phyloP scores from a whole-genome alignment of 1,140 invertebrate genomes.

The Aleiodes sp. region DNA sequence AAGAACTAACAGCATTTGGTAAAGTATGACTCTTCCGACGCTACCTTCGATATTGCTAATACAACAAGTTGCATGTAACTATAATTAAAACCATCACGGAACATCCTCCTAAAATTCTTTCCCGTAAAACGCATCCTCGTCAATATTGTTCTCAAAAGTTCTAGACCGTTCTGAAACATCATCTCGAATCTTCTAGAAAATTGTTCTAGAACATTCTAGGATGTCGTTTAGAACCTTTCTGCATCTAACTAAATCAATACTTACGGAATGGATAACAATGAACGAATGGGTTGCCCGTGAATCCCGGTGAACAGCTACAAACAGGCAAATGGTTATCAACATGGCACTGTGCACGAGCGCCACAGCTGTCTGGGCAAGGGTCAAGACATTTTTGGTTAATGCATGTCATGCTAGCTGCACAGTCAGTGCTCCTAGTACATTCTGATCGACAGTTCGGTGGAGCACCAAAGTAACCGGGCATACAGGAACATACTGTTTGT shows the following conservation, averaged over 20 bases:
- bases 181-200: too few relatives aligned
- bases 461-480: constrained; percentile 76
- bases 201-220: too few relatives aligned
- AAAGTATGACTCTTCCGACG: too few relatives aligned
- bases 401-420: constrained; percentile 73
- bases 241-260: constrained; percentile 28
- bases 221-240: constrained; percentile 30
- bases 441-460: constrained; percentile 79
- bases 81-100: too few relatives aligned
- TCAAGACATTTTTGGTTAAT: constrained; percentile 77
- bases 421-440: constrained; percentile 76
- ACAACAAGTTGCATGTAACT: neutral
- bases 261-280: constrained; percentile 66
- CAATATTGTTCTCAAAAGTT: too few relatives aligned
- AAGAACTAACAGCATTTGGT: neutral
- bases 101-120: too few relatives aligned
- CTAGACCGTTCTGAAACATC: too few relatives aligned
- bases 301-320: constrained; percentile 71
- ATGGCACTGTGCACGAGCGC: constrained; percentile 71
- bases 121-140: too few relatives aligned
- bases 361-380: constrained; percentile 79
- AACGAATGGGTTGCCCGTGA: constrained; percentile 70
- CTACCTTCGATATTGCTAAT: too few relatives aligned
- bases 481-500: constrained; percentile 78
- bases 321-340: constrained; percentile 75